Conservation (phyloP, 2,113 vertebrate genomes). For the Polypterus senegalus region DNA sequence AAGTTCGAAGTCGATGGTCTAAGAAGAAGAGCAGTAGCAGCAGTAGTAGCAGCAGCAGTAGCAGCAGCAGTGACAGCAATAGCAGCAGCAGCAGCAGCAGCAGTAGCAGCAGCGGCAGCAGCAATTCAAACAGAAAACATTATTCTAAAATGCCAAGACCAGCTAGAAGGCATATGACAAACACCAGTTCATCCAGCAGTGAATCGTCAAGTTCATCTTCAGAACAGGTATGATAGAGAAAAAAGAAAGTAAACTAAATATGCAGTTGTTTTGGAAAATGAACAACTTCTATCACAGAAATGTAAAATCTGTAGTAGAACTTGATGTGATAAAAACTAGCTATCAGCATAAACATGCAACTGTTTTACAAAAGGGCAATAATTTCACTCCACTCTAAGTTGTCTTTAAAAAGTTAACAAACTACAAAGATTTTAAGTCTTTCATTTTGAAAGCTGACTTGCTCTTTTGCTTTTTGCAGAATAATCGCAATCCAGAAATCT, state of each 20-base stretch:
- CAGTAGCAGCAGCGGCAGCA: neutral
- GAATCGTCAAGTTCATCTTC: neutral
- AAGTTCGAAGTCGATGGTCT: too few species aligned
- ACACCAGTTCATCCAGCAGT: neutral
- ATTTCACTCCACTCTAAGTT: too few species aligned
- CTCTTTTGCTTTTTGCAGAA: neutral
- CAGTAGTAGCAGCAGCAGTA: accelerated
- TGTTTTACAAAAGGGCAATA: too few species aligned
- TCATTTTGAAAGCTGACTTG: too few species aligned
- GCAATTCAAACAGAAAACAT: constrained; percentile 1
- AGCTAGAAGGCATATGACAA: neutral
- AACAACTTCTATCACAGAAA: too few species aligned
- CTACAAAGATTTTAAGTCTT: too few species aligned
- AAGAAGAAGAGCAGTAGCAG: accelerated
- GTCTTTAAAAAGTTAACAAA: too few species aligned
- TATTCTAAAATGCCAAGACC: neutral
- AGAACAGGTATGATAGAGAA: neutral
- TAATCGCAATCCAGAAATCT: neutral
- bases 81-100: constrained; percentile 6
- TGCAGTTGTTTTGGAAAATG: too few species aligned
- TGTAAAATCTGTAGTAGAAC: too few species aligned
- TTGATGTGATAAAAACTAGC: too few species aligned
- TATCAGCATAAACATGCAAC: too few species aligned
- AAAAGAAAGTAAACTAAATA: too few species aligned
- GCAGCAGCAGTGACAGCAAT: neutral